Evolutionary conservation across 2,888 invertebrate genomes (phyloP).

Genomic region (Sclerodermus sp.): DNA sequence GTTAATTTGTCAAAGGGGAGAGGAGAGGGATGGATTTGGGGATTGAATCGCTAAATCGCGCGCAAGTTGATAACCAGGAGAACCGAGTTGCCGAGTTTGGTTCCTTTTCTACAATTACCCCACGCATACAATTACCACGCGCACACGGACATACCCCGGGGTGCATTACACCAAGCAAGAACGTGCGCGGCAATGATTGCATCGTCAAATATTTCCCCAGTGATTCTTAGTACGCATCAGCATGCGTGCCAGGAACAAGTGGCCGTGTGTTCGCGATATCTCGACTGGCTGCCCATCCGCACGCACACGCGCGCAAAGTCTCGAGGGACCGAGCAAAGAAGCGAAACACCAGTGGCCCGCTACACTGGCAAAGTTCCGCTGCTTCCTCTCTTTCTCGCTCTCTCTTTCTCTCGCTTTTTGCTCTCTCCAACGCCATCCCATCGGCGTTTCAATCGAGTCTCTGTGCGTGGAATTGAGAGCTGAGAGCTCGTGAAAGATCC

Average conservation of each 20-base stretch:
- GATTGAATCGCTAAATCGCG: too few relatives aligned
- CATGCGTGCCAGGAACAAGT: constrained; percentile 31
- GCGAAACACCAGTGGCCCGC: too few relatives aligned
- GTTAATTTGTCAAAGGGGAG: too few relatives aligned
- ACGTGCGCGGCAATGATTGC: neutral
- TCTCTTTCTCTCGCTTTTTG: neutral
- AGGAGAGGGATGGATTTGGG: too few relatives aligned
- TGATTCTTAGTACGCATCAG: constrained; percentile 13
- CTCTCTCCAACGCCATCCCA: too few relatives aligned
- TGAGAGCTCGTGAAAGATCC: constrained; percentile 1
- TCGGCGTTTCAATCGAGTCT: constrained; percentile 41
- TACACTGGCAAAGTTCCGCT: neutral
- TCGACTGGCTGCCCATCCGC: constrained; percentile 6
- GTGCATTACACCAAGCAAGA: neutral
- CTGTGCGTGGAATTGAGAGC: constrained; percentile 28
- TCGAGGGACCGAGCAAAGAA: too few relatives aligned
- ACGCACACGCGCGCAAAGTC: constrained; percentile 1
- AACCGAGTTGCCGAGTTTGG: too few relatives aligned
- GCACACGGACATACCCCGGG: neutral
- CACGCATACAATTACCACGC: neutral
- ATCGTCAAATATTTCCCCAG: constrained; percentile 4
- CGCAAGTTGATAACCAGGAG: too few relatives aligned
- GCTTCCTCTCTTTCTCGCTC: too few relatives aligned
- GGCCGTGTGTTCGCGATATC: constrained; percentile 32
- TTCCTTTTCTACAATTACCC: too few relatives aligned